A percentile compares a stretch with the other conserved stretches of the same genome.
Evolutionary conservation across 2,797 vertebrate genomes (phyloP).

Genomic region (Hozukius guyotensis): DNA sequence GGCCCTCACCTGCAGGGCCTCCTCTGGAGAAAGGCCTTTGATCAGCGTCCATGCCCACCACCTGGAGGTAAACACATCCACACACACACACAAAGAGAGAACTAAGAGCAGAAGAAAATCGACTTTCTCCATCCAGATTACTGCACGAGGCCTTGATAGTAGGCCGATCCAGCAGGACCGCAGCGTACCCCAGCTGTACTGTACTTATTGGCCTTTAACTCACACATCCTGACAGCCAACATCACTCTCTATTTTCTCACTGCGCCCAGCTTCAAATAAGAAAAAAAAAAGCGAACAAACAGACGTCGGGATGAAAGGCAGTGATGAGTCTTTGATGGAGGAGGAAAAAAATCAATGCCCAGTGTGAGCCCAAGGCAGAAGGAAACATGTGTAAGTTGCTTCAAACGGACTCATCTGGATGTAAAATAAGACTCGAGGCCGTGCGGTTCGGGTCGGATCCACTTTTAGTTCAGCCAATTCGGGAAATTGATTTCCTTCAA

Average conservation of each 20-base stretch:
- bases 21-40: constrained; percentile 89
- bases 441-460: neutral
- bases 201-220: constrained; percentile 29
- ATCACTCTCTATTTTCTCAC: constrained; percentile 44
- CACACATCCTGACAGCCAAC: constrained; percentile 55
- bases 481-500: neutral
- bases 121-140: constrained; percentile 5
- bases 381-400: constrained; percentile 63
- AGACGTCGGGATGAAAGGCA: constrained; percentile 66
- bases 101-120: constrained; percentile 11
- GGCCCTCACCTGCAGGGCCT: constrained; percentile 90
- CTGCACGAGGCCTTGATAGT: neutral
- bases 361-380: constrained; percentile 50
- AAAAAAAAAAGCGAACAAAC: constrained; percentile 27
- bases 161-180: neutral
- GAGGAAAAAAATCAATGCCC: constrained; percentile 65
- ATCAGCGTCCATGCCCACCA: constrained; percentile 95
- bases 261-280: constrained; percentile 17
- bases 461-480: constrained; percentile 3
- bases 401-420: constrained; percentile 67
- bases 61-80: constrained; percentile 74
- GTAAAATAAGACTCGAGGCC: constrained; percentile 39
- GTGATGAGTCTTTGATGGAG: constrained; percentile 62
- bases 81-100: constrained; percentile 18
- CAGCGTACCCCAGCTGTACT: constrained; percentile 19